These are phyloP conservation scores for Drosophila neutralis DNA, from an alignment of 2,888 invertebrate species.

Conservation along the genomic window DNA sequence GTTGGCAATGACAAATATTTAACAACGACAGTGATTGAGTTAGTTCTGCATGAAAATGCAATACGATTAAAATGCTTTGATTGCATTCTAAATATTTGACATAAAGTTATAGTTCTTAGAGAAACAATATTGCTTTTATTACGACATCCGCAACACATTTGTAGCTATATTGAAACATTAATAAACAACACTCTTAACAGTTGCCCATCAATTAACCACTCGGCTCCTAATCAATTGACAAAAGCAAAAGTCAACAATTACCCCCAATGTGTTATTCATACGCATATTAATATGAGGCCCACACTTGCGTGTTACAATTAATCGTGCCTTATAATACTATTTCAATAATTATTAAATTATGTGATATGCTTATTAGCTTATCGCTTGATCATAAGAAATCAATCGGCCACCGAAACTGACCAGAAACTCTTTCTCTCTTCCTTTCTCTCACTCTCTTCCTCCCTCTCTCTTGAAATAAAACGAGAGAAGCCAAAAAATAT, in stretches of 20 bases:
- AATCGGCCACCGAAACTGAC: not conserved
- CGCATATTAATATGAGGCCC: not conserved
- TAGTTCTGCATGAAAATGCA: not conserved
- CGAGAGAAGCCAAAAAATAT: not conserved
- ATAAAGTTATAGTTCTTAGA: not conserved
- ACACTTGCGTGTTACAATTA: slow-evolving; percentile 5
- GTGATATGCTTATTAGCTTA: slow-evolving; percentile 48
- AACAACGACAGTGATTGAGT: not conserved
- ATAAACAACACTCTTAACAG: not conserved
- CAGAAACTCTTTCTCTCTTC: not conserved
- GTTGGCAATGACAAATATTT: not conserved
- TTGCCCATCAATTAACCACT: slow-evolving; percentile 6
- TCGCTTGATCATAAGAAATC: slow-evolving; percentile 37
- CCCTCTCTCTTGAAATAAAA: too few relatives aligned
- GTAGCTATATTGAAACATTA: not conserved
- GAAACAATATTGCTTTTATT: not conserved
- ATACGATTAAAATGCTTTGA: not conserved
- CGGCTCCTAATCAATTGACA: not conserved
- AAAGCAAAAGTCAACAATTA: not conserved
- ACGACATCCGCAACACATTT: not conserved
- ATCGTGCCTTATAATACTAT: slow-evolving; percentile 17
- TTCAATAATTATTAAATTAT: slow-evolving; percentile 39
- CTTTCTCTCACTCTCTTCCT: not conserved
- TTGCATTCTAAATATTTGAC: not conserved
- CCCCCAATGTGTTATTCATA: not conserved